Evolutionary conservation across 2,797 vertebrate genomes (phyloP), one percentile per base, ranked within the genome.

Genomic region (Sylvilagus floridanus): DNA sequence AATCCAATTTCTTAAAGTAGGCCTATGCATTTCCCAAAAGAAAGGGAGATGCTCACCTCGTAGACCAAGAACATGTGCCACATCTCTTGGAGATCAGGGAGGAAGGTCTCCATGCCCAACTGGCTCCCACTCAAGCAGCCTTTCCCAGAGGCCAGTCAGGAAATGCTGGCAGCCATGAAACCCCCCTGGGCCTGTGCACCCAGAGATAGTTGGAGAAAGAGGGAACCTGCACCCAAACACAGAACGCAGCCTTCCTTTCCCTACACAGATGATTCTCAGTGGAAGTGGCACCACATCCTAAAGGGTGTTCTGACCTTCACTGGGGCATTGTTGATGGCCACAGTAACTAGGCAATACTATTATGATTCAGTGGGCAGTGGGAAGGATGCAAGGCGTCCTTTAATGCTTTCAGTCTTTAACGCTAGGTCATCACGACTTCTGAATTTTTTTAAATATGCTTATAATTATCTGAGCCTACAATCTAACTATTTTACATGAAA

Each of bases 211-310:
- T 77, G 4, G 12, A 79, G 54, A 62, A 82, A 83, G 14, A 60
- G 13, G 3, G 12, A 28, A 63, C 6, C 57, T 86, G 26, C 26
- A 37, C 69, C 62, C 28, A 88, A 94, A 37, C 26, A 94, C 79
- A 82, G n/a, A 90, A 63, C 68, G 42, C 71, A 93, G 75, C 22
- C 54, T 90, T 77, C 24, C 16, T 77, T 73, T 86, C 28, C 68
- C 14, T 22, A 50, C 26, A 42, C 7, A 35, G 8, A 11, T 88
- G 16, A 24, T 83, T 63, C 60, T 83, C 52, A 83, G 0, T 69
- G 52, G 50, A 42, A 85, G 17, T 47, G 9, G 4, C 73, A 72
- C 63, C 73, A 69, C 8, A 94, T 32, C 52, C 17, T 30, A 68
- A 66, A 50, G 17, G 6, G 28, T 71, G 5, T 60, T 52, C 52